phyloP scores from a whole-genome alignment of 2,888 invertebrate genomes.

The Iphiclides podalirius region DNA sequence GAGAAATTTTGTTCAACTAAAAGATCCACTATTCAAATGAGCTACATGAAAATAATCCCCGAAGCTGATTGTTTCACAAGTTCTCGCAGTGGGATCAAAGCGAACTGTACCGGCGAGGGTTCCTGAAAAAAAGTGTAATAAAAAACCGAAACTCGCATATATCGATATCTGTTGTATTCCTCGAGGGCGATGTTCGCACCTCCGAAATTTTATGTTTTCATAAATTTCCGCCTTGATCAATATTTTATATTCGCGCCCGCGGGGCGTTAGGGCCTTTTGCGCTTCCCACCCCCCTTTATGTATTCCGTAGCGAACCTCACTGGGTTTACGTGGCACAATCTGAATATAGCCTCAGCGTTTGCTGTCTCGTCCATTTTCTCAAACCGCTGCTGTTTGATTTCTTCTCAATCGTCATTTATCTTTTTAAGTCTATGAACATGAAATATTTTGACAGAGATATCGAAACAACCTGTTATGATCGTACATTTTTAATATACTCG shows the following conservation, averaged over 20 bases:
- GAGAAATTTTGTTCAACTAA: background rate
- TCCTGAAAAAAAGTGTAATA: background rate
- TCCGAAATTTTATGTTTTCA: conserved; percentile 73
- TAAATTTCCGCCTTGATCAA: conserved; percentile 74
- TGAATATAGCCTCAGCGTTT: conserved; percentile 67
- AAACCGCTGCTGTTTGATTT: too few species aligned
- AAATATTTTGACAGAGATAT: too few species aligned
- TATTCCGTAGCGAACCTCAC: conserved; percentile 36
- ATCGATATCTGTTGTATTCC: conserved; percentile 42
- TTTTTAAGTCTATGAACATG: too few species aligned
- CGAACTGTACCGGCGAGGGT: background rate
- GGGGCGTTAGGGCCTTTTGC: conserved; percentile 51
- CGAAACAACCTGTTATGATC: too few species aligned
- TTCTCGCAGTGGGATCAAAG: background rate
- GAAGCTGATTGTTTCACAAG: background rate
- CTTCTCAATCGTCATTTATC: too few species aligned
- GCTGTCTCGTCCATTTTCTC: background rate
- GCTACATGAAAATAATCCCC: background rate
- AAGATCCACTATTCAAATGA: background rate
- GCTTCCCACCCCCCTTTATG: conserved; percentile 31
- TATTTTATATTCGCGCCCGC: conserved; percentile 70
- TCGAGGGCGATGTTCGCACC: conserved; percentile 59
- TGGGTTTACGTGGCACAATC: conserved; percentile 51
- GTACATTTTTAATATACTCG: too few species aligned
- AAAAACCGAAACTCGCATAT: background rate